Evolutionary conservation across 2,797 vertebrate genomes (phyloP).

Genomic region (Graptemys geographica): DNA sequence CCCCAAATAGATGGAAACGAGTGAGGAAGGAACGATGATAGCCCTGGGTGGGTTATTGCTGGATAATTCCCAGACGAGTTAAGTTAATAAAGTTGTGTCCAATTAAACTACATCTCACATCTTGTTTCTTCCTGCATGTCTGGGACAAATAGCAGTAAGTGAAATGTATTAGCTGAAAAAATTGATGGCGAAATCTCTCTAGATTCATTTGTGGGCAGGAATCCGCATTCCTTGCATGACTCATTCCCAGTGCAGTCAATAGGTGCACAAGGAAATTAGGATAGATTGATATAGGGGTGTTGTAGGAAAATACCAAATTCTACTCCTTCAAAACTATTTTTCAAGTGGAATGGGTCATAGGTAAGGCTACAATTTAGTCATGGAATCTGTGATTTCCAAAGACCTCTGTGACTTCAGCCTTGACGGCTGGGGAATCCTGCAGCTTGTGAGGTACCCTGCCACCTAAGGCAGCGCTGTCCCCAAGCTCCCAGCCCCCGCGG

Average conservation of each 20-base stretch:
- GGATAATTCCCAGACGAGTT: background rate
- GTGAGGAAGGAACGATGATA: background rate
- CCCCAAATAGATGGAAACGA: background rate
- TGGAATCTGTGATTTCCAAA: too few relatives aligned
- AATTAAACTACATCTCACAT: background rate
- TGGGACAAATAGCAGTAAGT: background rate
- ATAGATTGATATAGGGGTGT: background rate
- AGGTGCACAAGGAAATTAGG: background rate
- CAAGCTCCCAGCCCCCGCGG: too few relatives aligned
- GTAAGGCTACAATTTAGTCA: too few relatives aligned
- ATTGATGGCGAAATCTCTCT: background rate
- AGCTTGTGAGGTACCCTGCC: too few relatives aligned
- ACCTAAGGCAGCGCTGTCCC: too few relatives aligned
- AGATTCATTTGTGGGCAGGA: fast-evolving
- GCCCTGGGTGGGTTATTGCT: background rate
- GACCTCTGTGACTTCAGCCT: too few relatives aligned
- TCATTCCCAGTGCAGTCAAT: background rate
- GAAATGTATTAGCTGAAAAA: background rate
- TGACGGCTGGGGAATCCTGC: too few relatives aligned
- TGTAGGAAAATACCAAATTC: background rate
- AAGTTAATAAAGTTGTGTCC: background rate
- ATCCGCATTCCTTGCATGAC: background rate
- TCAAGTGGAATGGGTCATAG: background rate
- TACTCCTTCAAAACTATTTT: fast-evolving
- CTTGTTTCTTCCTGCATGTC: background rate